Conservation (phyloP, 2,797 vertebrate genomes). For the Pelobates cultripes region DNA sequence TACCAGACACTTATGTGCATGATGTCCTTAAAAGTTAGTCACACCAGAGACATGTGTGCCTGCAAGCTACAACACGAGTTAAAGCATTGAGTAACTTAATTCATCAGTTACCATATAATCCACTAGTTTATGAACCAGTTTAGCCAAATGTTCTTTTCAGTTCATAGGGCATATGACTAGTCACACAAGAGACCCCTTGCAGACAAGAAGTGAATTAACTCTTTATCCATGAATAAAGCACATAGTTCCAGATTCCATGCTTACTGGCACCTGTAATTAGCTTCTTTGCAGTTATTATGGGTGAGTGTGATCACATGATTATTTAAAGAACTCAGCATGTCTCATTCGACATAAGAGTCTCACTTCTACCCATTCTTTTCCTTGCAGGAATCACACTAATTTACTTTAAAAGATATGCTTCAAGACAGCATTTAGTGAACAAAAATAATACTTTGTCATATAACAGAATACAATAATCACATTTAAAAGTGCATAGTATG, state of each 20-base stretch:
- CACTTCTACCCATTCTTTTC: slow-evolving; percentile 59
- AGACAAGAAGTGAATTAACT: slow-evolving; percentile 74
- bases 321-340: slow-evolving; percentile 72
- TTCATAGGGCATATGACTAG: slow-evolving; percentile 71
- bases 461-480: slow-evolving; percentile 30
- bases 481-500: slow-evolving; percentile 61
- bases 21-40: slow-evolving; percentile 11
- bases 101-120: slow-evolving; percentile 80
- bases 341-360: slow-evolving; percentile 74
- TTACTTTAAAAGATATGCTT: slow-evolving; percentile 64
- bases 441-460: not conserved
- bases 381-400: slow-evolving; percentile 69
- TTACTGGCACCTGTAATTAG: slow-evolving; percentile 81
- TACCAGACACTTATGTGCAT: not conserved
- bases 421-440: slow-evolving; percentile 58
- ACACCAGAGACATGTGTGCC: slow-evolving; percentile 11
- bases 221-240: slow-evolving; percentile 74
- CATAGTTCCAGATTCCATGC: slow-evolving; percentile 76
- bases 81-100: slow-evolving; percentile 77
- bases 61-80: slow-evolving; percentile 59
- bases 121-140: slow-evolving; percentile 81
- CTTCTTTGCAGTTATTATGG: slow-evolving; percentile 76
- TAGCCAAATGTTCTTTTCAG: slow-evolving; percentile 81
- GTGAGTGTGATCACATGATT: slow-evolving; percentile 75
- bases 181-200: slow-evolving; percentile 75